Evolutionary conservation across 2,113 vertebrate species (phyloP).

Genomic region (Bubo blakistoni): DNA sequence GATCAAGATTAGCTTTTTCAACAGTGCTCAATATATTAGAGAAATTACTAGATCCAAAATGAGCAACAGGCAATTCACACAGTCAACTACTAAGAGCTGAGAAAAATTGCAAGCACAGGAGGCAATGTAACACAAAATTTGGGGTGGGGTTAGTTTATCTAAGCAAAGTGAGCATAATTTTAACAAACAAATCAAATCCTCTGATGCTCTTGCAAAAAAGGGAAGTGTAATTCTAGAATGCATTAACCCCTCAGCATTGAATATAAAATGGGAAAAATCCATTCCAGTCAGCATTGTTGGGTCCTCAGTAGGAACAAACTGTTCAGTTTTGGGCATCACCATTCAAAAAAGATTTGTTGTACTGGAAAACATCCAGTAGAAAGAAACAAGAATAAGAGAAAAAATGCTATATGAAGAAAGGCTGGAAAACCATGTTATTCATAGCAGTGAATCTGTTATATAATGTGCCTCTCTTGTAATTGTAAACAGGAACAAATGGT

Average conservation of each 20-base stretch:
- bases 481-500: not conserved
- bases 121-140: not conserved
- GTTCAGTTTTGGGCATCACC: not conserved
- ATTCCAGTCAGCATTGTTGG: not conserved
- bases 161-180: not conserved
- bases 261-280: not conserved
- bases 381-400: not conserved
- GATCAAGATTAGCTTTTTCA: not conserved
- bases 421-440: not conserved
- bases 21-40: not conserved
- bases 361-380: not conserved
- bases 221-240: not conserved
- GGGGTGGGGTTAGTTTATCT: not conserved
- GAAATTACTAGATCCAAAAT: not conserved
- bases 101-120: not conserved
- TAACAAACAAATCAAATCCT: fast-evolving
- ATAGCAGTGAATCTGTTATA: not conserved
- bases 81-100: not conserved
- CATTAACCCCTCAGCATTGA: not conserved
- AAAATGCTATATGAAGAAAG: not conserved
- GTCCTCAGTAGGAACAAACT: not conserved
- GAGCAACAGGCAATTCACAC: not conserved
- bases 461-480: not conserved
- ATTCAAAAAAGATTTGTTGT: not conserved
- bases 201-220: not conserved